Base-by-base conservation (phyloP, 2,113 vertebrate genomes). In the Bos javanicus region DNA sequence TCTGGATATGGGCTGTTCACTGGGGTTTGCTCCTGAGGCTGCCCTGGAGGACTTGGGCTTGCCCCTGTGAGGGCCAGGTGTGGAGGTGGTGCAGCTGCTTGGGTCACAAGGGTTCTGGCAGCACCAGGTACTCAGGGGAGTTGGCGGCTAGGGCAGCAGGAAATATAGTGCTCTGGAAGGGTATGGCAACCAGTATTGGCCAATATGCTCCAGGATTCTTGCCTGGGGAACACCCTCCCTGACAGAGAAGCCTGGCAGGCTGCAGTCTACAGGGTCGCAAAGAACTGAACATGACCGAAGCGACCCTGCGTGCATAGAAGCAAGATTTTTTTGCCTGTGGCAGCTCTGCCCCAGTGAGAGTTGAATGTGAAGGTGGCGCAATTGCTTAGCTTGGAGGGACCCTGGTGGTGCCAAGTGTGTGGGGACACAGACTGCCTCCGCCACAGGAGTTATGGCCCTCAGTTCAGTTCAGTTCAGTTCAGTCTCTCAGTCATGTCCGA, bases 231-330 rank as follows among this genome's bases (percentile, higher is more conserved):
- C 5, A 1, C 15, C 62, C 43, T 46, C 43, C 30, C 30, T 64
- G 62, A 64, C 62, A 64, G 33, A 64, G 64, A 67, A 67, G 64
- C 33, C 16, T 67, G 14, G 7, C 33, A 21, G n/a, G n/a, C 17
- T 1, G 0, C 17, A 36, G 64, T 36, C 19, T 36, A 71, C 64
- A 71, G n/a, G n/a, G n/a, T 71, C 2, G 2, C 5, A 36, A 71
- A 36, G n/a, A 36, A 12, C 6, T 36, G n/a, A n/a, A 71, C 64
- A 21, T 23, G 9, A 23, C 64, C 1, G 1, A 71, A 71, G 64
- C 0, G 1, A 71, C 9, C 19, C 17, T 71, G n/a, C 0, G 0
- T 23, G 64, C n/a, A 71, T 71, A 71, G n/a, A 11, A 0, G 33
- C 64, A 71, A 71, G n/a, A 71, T 2, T n/a, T 64, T 67, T 62